phyloP scores from a whole-genome alignment of 1,140 invertebrate genomes.

The Tachypleus tridentatus region DNA sequence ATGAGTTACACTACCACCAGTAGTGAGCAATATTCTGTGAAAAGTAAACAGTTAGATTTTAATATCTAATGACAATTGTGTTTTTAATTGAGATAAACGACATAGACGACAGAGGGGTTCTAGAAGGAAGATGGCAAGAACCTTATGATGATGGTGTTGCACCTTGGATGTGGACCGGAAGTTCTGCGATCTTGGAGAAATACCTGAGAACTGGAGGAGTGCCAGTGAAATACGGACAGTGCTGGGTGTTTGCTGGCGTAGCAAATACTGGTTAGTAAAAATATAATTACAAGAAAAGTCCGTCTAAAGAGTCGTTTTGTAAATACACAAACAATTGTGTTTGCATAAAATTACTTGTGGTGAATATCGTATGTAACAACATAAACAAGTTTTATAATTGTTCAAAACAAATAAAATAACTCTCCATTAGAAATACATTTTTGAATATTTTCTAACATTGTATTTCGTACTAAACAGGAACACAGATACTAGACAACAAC shows the following conservation, averaged over 20 bases:
- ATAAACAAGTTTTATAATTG: too few relatives aligned
- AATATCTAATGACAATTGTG: background rate
- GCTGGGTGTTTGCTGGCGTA: slow-evolving; percentile 88
- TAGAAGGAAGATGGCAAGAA: slow-evolving; percentile 78
- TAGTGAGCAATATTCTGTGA: background rate
- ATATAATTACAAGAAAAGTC: too few relatives aligned
- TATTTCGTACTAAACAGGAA: too few relatives aligned
- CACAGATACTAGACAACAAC: too few relatives aligned
- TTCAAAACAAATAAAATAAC: too few relatives aligned
- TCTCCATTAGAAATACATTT: too few relatives aligned
- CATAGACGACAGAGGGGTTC: slow-evolving; percentile 68
- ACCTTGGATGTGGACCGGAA: slow-evolving; percentile 77
- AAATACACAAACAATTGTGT: too few relatives aligned
- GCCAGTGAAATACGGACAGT: slow-evolving; percentile 86
- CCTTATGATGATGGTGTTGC: slow-evolving; percentile 68
- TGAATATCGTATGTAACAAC: background rate
- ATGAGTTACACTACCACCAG: too few relatives aligned
- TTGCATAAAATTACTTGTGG: too few relatives aligned
- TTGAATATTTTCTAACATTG: too few relatives aligned
- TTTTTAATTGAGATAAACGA: slow-evolving; percentile 52
- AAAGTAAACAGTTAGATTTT: too few relatives aligned
- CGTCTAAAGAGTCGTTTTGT: too few relatives aligned
- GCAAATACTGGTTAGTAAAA: slow-evolving; percentile 55
- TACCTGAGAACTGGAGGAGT: slow-evolving; percentile 63
- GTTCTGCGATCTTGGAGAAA: slow-evolving; percentile 68